These are phyloP conservation scores for Oncorhynchus mykiss DNA, from an alignment of 2,113 vertebrate species.

Conservation along the genomic window DNA sequence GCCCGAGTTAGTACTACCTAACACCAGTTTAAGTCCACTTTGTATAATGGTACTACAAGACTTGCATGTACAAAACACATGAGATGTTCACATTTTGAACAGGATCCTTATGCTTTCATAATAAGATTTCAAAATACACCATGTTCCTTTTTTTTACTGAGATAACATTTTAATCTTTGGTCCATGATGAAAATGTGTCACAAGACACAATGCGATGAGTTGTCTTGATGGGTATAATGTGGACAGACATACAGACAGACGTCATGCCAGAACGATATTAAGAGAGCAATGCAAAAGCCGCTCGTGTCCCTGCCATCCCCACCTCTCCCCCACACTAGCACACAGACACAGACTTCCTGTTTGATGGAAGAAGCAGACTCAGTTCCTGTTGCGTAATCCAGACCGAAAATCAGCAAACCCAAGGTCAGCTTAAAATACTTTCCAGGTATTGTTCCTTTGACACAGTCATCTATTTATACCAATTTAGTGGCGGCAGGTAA, in stretches of 20 bases:
- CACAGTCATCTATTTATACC: constrained; percentile 27
- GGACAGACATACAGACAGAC: constrained; percentile 1
- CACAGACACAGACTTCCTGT: constrained; percentile 22
- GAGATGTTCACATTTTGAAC: too few species aligned
- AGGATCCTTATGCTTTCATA: too few species aligned
- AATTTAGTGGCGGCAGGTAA: constrained; percentile 20
- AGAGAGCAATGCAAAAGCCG: constrained; percentile 4
- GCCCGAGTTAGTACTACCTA: neutral
- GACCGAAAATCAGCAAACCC: neutral
- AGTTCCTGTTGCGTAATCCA: constrained; percentile 47
- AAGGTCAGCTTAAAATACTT: constrained; percentile 12
- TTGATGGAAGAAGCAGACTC: constrained; percentile 19
- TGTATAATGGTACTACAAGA: neutral
- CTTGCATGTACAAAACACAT: neutral
- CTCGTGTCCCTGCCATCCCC: constrained; percentile 5
- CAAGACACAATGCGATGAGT: too few species aligned
- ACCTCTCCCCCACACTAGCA: constrained; percentile 13
- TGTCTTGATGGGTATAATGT: constrained; percentile 47
- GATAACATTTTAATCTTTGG: too few species aligned
- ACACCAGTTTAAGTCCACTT: neutral
- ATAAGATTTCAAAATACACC: too few species aligned
- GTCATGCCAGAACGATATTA: neutral
- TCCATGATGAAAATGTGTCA: too few species aligned
- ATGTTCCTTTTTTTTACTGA: too few species aligned
- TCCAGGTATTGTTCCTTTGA: constrained; percentile 39